A percentile compares a stretch with the other conserved stretches of the same genome.
Evolutionary conservation across 2,888 invertebrate species (phyloP).

Genomic region (Seira sanloemensis): DNA sequence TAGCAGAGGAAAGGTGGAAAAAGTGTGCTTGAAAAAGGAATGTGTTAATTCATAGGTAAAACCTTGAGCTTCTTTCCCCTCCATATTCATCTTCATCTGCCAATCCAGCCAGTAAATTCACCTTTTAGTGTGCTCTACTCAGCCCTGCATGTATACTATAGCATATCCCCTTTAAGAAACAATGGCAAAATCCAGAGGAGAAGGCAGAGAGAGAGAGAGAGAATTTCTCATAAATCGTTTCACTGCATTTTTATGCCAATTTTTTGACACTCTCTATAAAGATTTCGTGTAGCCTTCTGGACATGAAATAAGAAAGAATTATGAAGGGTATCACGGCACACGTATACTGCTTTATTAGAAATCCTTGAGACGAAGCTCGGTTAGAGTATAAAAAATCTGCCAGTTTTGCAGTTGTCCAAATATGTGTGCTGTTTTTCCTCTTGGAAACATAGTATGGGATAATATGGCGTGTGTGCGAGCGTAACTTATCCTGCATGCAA

Average conservation of each 20-base stretch:
- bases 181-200: neutral
- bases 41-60: conserved; percentile 1
- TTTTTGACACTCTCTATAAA: no score
- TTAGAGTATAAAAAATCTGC: neutral
- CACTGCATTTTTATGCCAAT: conserved; percentile 4
- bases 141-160: no score
- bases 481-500: neutral
- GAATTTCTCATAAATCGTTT: neutral
- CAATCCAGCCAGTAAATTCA: conserved; percentile 1
- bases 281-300: neutral
- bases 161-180: no score
- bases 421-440: neutral
- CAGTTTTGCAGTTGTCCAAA: no score
- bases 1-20: no score
- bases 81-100: neutral
- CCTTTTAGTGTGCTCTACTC: no score
- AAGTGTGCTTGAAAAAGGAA: neutral
- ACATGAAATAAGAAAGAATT: neutral
- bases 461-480: neutral
- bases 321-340: no score
- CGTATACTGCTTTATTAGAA: no score
- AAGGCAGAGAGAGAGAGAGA: neutral
- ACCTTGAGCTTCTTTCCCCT: neutral
- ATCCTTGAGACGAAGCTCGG: no score
- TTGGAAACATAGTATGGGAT: neutral